Evolutionary conservation across 2,888 invertebrate species (phyloP), one percentile per base, ranked within the genome.

Genomic region (Merodon equestris): DNA sequence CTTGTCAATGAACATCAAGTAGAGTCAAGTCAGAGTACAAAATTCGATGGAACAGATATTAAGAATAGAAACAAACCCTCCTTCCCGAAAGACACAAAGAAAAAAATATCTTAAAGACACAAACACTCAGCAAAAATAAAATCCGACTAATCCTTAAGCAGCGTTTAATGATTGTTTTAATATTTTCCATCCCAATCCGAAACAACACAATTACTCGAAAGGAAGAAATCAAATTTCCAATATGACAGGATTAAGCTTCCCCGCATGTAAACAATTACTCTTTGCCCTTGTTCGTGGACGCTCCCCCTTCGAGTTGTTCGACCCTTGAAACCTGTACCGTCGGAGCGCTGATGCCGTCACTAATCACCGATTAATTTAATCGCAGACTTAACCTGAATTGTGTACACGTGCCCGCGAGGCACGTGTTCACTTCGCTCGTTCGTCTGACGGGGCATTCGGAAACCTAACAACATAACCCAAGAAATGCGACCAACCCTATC

Each of bases 291-390:
- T 27, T 7, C 27, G 3, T 7, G 27, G 7, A 7, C 27, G 3
- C 27, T 18, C 7, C 14, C 27, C 27, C 27, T 18, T 14, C 14
- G 14, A 47, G 10, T 36, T 19, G 15, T 42, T 40, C n/a, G n/a
- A 10, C 13, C 13, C 27, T 27, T 7, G 27, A 27, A 27, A 27
- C 27, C 27, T 27, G 27, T 27, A 27, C 27, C 27, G 27, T 27
- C 27, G 27, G 7, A 27, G 27, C 27, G 27, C 27, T 27, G 27
- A 66, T 68, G 45, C 86, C 86, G 84, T 85, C 84, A 86, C 87
- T 87, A 87, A 87, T 87, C 87, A 87, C 87, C 88, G 87, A 87
- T 87, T 87, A 87, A 87, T 87, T 87, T 87, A 87, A 87, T 87
- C 87, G 86, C 84, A 85, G 84, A 83, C 85, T 87, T 87, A 87